These are phyloP conservation scores for Salticus scenicus DNA, from an alignment of 2,888 invertebrate species.

Conservation along the genomic window DNA sequence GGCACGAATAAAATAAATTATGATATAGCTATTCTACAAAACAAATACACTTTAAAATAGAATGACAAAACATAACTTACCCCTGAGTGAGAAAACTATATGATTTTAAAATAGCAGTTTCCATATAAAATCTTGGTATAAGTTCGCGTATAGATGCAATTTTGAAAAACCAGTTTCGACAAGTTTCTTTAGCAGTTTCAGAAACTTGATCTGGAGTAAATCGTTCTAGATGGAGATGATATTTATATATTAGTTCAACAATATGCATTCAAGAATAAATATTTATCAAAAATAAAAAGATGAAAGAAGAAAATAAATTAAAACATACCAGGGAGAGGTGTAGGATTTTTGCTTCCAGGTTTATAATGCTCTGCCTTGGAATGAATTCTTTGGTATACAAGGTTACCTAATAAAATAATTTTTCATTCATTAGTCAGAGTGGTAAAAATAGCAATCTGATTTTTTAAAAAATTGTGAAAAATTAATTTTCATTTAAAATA, in stretches of 20 bases:
- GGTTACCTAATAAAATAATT: conserved; percentile 80
- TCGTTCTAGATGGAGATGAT: conserved; percentile 78
- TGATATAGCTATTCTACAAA: too few relatives aligned
- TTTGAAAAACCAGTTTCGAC: conserved; percentile 99
- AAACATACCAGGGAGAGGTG: conserved; percentile 75
- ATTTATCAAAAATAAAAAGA: too few relatives aligned
- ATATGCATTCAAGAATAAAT: not conserved
- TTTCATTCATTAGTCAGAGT: too few relatives aligned
- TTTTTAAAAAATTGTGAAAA: too few relatives aligned
- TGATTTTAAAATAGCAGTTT: conserved; percentile 92
- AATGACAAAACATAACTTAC: conserved; percentile 36
- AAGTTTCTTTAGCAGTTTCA: conserved; percentile 95
- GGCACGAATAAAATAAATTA: too few relatives aligned
- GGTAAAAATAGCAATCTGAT: too few relatives aligned
- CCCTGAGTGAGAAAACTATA: conserved; percentile 82
- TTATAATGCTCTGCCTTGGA: conserved; percentile 83
- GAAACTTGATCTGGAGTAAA: conserved; percentile 87
- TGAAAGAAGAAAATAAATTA: not conserved
- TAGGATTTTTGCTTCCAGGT: conserved; percentile 75
- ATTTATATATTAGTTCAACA: too few relatives aligned
- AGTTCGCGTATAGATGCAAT: conserved; percentile 97
- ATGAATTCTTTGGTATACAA: conserved; percentile 89
- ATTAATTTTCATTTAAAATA: not conserved
- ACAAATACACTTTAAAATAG: too few relatives aligned
- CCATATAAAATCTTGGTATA: conserved; percentile 92